Evolutionary conservation across 2,113 vertebrate species (phyloP).

Genomic region (Harpagus bidentatus): DNA sequence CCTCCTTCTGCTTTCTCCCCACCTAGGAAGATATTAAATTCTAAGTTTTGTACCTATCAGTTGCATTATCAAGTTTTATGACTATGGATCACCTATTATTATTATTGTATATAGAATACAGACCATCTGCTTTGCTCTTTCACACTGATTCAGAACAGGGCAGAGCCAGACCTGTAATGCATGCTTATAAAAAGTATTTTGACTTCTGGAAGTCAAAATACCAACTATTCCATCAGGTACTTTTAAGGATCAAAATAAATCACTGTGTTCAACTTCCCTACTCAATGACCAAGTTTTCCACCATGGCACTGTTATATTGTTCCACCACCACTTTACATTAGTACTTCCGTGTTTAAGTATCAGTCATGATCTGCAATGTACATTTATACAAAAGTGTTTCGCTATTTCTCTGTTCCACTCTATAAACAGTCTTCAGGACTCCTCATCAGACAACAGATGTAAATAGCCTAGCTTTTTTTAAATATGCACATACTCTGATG

Average conservation of each 20-base stretch:
- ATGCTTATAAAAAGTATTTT: neutral
- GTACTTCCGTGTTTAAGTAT: too few species aligned
- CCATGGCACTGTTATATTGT: neutral
- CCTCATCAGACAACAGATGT: neutral
- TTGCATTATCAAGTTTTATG: neutral
- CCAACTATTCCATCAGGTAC: neutral
- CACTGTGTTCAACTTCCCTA: neutral
- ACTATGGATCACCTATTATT: neutral
- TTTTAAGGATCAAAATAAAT: neutral
- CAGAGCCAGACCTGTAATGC: rapidly evolving
- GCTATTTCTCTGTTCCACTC: neutral
- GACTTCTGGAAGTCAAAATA: neutral
- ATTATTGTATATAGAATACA: neutral
- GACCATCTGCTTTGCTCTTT: neutral
- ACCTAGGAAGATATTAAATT: neutral
- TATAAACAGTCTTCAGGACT: neutral
- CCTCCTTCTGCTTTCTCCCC: neutral
- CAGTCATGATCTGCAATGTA: neutral
- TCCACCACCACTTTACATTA: neutral
- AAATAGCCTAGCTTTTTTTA: neutral
- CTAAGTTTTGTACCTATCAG: neutral
- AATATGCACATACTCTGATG: neutral
- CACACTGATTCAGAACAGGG: neutral
- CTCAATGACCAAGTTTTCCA: neutral
- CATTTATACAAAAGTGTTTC: neutral